phyloP scores from a whole-genome alignment of 2,797 vertebrate genomes.

The Chiroxiphia lanceolata region DNA sequence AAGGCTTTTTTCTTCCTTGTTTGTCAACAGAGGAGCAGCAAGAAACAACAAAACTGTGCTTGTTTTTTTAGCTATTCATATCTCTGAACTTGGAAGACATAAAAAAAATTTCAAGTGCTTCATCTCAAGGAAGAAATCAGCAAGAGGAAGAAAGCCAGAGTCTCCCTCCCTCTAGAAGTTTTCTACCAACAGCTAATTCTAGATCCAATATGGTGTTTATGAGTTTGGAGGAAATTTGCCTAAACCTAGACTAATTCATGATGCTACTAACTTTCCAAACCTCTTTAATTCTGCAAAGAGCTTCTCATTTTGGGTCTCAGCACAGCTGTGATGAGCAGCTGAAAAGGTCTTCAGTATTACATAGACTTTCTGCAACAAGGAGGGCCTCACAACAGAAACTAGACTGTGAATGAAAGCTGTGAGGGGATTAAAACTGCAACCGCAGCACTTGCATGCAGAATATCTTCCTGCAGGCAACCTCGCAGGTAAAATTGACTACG shows the following conservation, averaged over 20 bases:
- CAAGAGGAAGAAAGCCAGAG: not conserved
- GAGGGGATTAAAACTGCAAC: not conserved
- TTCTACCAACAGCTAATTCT: not conserved
- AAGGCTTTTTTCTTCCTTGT: not conserved
- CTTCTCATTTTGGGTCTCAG: not conserved
- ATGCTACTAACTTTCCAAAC: not conserved
- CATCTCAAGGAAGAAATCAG: not conserved
- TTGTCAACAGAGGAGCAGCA: not conserved
- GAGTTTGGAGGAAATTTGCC: conserved; percentile 16
- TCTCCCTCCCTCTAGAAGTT: not conserved
- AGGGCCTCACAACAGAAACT: not conserved
- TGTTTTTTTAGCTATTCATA: not conserved
- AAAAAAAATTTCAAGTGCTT: not conserved
- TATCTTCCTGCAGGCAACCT: not conserved
- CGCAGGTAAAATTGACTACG: not conserved
- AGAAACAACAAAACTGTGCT: not conserved
- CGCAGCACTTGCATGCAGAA: not conserved
- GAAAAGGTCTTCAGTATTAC: not conserved
- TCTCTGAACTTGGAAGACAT: not conserved
- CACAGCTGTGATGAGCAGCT: not conserved
- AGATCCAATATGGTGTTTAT: not conserved
- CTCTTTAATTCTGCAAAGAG: not conserved
- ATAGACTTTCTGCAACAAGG: not conserved
- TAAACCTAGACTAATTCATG: not conserved
- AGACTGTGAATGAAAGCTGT: not conserved